phyloP scores from a whole-genome alignment of 1,140 invertebrate species.

The Pomacea maculata region DNA sequence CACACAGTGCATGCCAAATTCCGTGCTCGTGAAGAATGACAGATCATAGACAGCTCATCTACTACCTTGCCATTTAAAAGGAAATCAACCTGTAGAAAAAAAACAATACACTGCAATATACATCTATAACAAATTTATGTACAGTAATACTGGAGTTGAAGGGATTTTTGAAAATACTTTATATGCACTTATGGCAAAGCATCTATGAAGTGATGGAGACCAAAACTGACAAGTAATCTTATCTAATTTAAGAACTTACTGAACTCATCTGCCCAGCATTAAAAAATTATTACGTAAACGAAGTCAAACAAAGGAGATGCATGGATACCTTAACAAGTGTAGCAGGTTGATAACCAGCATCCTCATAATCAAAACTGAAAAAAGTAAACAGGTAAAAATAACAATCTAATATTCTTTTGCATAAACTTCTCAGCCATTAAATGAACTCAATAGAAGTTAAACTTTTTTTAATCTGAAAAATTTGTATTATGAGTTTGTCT shows the following conservation, averaged over 20 bases:
- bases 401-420: not conserved
- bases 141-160: no score
- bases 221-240: no score
- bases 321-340: constrained; percentile 76
- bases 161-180: no score
- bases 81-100: constrained; percentile 75
- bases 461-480: not conserved
- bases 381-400: constrained; percentile 23
- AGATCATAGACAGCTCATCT: constrained; percentile 88
- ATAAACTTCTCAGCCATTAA: no score
- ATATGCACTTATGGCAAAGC: no score
- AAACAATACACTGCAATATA: not conserved
- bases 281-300: no score
- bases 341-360: constrained; percentile 81
- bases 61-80: constrained; percentile 82
- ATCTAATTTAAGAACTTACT: no score
- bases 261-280: no score
- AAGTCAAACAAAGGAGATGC: not conserved
- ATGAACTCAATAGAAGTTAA: not conserved
- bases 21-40: constrained; percentile 77
- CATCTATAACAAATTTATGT: not conserved
- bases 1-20: constrained; percentile 78
- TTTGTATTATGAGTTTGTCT: not conserved
- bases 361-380: constrained; percentile 94
- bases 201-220: no score